These are phyloP conservation scores for Amiota minor DNA, from an alignment of 2,888 invertebrate species.

Conservation along the genomic window DNA sequence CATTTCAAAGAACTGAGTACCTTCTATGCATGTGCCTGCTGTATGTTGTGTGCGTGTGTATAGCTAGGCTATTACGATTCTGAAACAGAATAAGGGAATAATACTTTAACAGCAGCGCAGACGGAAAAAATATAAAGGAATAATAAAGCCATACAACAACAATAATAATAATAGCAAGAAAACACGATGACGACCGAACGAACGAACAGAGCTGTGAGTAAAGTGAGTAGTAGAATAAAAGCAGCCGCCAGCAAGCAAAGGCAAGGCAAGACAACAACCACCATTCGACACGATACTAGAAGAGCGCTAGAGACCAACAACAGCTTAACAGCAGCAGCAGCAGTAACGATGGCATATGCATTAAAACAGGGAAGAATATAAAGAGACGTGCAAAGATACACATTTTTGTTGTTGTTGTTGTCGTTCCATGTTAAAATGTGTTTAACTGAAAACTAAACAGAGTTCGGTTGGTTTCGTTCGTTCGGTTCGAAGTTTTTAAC, in stretches of 20 bases:
- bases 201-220: too few relatives aligned
- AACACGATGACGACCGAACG: neutral
- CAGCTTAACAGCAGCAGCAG: neutral
- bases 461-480: conserved; percentile 34
- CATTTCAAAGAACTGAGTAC: neutral
- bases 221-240: neutral
- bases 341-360: neutral
- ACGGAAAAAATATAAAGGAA: conserved; percentile 50
- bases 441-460: conserved; percentile 35
- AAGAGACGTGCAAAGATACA: conserved; percentile 24
- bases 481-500: neutral
- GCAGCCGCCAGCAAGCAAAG: conserved; percentile 40
- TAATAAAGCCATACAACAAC: conserved; percentile 65
- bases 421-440: conserved; percentile 29
- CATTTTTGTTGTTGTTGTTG: neutral
- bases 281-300: conserved; percentile 38
- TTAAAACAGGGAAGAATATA: conserved; percentile 38
- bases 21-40: neutral
- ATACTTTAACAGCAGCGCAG: conserved; percentile 18
- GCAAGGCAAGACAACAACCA: neutral
- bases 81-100: conserved; percentile 22
- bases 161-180: conserved; percentile 38
- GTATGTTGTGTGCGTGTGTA: conserved; percentile 21
- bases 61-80: conserved; percentile 21
- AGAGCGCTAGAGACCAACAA: conserved; percentile 50